Percentiles rank a stretch among this genome's conserved stretches.
phyloP scores from a whole-genome alignment of 2,888 invertebrate genomes.

The Carterocephalus palaemon region DNA sequence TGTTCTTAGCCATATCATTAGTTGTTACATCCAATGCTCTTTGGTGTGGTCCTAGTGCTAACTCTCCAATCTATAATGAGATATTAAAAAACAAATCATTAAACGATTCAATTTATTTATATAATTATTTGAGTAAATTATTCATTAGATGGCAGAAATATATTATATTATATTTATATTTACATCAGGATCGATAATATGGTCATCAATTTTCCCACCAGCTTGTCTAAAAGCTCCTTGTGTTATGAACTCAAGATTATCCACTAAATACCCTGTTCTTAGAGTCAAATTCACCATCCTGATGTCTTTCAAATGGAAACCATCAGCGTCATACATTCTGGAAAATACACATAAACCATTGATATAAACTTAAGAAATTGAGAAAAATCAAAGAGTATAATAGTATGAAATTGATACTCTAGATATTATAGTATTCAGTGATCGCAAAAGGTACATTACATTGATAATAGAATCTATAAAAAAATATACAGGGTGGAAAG shows the following conservation, averaged over 20 bases:
- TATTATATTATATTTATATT: conserved; percentile 30
- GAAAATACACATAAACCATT: conserved; percentile 21
- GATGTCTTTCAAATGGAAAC: conserved; percentile 37
- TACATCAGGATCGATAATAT: conserved; percentile 56
- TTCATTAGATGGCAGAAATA: too few species aligned
- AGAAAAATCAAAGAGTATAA: background rate
- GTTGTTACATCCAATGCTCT: conserved; percentile 36
- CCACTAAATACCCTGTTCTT: conserved; percentile 44
- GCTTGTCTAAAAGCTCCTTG: conserved; percentile 57
- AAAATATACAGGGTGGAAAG: too few species aligned
- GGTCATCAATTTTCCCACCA: conserved; percentile 50
- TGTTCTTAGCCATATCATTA: conserved; percentile 56
- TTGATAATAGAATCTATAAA: too few species aligned
- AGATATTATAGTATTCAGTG: too few species aligned
- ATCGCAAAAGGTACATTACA: too few species aligned
- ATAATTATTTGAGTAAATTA: too few species aligned
- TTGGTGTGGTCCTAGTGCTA: conserved; percentile 38
- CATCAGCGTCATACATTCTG: conserved; percentile 42
- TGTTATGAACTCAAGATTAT: conserved; percentile 50
- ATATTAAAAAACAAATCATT: conserved; percentile 22
- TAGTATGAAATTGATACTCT: too few species aligned
- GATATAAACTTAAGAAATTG: conserved; percentile 12
- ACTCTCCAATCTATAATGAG: conserved; percentile 40
- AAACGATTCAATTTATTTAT: too few species aligned
- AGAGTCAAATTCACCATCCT: conserved; percentile 42